Conservation (phyloP, 2,888 invertebrate genomes). For the Phytoseiulus persimilis region DNA sequence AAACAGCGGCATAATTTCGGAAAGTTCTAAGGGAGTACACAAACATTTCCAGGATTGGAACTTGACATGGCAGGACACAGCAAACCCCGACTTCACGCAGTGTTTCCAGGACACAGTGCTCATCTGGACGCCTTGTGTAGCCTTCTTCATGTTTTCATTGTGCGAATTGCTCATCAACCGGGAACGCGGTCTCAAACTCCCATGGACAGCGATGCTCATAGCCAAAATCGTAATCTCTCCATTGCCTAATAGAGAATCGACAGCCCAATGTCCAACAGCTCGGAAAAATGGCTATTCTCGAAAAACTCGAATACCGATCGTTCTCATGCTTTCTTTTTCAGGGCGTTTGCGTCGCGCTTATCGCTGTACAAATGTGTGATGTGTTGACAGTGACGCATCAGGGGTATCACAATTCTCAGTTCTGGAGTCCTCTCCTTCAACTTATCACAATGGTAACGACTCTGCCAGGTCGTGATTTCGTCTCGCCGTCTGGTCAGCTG, state of each 20-base stretch:
- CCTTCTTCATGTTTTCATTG: slow-evolving; percentile 67
- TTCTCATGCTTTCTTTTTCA: not conserved
- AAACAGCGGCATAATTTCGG: too few relatives aligned
- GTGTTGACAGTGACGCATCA: not conserved
- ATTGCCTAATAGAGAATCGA: not conserved
- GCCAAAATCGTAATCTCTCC: slow-evolving; percentile 49
- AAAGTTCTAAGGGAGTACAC: too few relatives aligned
- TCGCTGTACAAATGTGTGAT: not conserved
- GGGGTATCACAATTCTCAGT: not conserved
- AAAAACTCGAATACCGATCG: too few relatives aligned
- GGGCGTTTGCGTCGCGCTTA: not conserved
- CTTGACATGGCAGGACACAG: slow-evolving; percentile 66
- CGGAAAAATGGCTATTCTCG: too few relatives aligned
- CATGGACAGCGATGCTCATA: slow-evolving; percentile 46
- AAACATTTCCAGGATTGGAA: slow-evolving; percentile 68
- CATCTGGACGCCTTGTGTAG: slow-evolving; percentile 77
- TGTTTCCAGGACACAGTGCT: slow-evolving; percentile 87
- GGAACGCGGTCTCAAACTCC: slow-evolving; percentile 32
- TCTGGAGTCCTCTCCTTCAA: slow-evolving; percentile 22
- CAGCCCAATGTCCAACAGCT: not conserved
- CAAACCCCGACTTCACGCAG: slow-evolving; percentile 72
- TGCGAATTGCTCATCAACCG: slow-evolving; percentile 55
- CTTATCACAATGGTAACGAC: slow-evolving; percentile 12
- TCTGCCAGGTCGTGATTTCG: too few relatives aligned
- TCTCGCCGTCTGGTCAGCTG: too few relatives aligned